phyloP scores from a whole-genome alignment of 2,888 invertebrate genomes.

The Lacanobia oleracea region DNA sequence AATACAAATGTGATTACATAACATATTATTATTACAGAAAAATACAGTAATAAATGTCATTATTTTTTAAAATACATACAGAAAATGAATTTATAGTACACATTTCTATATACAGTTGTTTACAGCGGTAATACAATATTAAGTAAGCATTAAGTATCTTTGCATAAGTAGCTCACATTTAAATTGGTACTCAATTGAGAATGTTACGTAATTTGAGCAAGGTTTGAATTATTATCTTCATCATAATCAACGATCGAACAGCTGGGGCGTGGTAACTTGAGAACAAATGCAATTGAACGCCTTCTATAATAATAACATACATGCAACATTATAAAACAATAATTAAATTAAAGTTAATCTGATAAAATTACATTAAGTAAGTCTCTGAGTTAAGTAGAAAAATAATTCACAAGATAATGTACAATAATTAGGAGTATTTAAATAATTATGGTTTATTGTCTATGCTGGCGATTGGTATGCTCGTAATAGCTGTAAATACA shows the following conservation, averaged over 20 bases:
- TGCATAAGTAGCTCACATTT: constrained; percentile 21
- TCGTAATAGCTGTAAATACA: background rate
- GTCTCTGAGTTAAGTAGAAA: constrained; percentile 43
- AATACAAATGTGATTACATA: constrained; percentile 35
- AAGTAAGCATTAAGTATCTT: constrained; percentile 37
- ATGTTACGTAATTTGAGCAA: constrained; percentile 2
- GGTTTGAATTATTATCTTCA: background rate
- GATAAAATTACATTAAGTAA: constrained; percentile 36
- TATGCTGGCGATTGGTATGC: background rate
- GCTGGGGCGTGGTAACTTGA: constrained; percentile 40
- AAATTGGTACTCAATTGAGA: constrained; percentile 18
- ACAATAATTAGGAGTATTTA: constrained; percentile 32
- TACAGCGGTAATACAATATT: constrained; percentile 34
- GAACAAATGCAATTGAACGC: constrained; percentile 15
- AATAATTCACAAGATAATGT: constrained; percentile 16
- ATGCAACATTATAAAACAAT: constrained; percentile 21
- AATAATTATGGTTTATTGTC: constrained; percentile 11
- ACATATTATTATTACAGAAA: constrained; percentile 29
- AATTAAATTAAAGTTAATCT: constrained; percentile 10
- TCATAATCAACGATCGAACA: constrained; percentile 8
- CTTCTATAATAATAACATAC: constrained; percentile 22
- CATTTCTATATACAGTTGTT: constrained; percentile 44
- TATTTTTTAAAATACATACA: constrained; percentile 12
- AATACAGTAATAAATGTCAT: constrained; percentile 19
- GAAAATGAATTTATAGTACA: constrained; percentile 18